These are phyloP conservation scores for Drosophila chauvacae DNA, from an alignment of 1,140 invertebrate species.

Conservation along the genomic window DNA sequence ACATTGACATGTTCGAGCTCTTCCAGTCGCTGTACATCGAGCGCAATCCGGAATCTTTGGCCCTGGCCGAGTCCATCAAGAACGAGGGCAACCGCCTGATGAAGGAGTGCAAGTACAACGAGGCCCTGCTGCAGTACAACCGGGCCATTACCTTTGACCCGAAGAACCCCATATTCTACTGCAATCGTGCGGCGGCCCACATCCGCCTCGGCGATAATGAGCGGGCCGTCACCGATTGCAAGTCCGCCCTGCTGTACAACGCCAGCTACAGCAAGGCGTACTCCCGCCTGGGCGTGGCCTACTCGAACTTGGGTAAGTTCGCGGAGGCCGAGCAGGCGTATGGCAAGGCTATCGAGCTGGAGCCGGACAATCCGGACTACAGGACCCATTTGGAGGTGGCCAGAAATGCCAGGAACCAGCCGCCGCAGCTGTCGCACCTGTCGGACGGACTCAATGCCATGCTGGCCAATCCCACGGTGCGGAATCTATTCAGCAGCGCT, in stretches of 20 bases:
- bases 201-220: constrained; percentile 93
- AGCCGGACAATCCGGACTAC: constrained; percentile 97
- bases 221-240: constrained; percentile 94
- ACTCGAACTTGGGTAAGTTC: constrained; percentile 92
- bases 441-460: constrained; percentile 69
- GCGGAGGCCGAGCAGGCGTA: constrained; percentile 94
- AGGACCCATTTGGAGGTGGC: constrained; percentile 93
- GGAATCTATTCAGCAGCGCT: constrained; percentile 74
- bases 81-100: constrained; percentile 94
- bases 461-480: constrained; percentile 69
- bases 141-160: constrained; percentile 93
- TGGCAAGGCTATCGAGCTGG: constrained; percentile 94
- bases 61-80: constrained; percentile 91
- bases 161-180: constrained; percentile 96
- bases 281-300: constrained; percentile 95
- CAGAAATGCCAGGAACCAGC: constrained; percentile 87
- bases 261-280: constrained; percentile 97
- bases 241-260: constrained; percentile 94
- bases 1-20: constrained; percentile 85
- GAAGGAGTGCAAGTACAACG: constrained; percentile 91
- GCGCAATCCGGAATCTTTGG: constrained; percentile 86
- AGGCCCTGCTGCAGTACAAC: constrained; percentile 93
- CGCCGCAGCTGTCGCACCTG: constrained; percentile 58
- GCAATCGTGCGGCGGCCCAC: constrained; percentile 96
- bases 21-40: constrained; percentile 81